Evolutionary conservation across 2,797 vertebrate genomes (phyloP).

Genomic region (Siniperca undulata): DNA sequence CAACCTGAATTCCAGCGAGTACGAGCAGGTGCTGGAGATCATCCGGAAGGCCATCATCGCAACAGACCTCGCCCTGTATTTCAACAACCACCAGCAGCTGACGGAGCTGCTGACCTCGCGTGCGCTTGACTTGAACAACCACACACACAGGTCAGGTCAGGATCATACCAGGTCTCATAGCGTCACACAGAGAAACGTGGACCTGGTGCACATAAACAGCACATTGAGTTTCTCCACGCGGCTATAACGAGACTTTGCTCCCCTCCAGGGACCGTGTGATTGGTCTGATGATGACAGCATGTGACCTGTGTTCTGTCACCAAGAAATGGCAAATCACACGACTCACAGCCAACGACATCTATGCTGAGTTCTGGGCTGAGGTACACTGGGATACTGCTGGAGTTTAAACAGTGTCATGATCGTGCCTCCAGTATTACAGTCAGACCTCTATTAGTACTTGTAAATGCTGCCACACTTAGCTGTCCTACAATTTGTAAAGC

Average conservation of each 20-base stretch:
- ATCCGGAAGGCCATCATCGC: slow-evolving; percentile 99
- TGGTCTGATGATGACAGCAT: slow-evolving; percentile 99
- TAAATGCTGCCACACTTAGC: slow-evolving; percentile 33
- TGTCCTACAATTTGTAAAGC: slow-evolving; percentile 18
- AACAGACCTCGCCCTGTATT: slow-evolving; percentile 98
- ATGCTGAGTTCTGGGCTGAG: slow-evolving; percentile 99
- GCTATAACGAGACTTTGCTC: slow-evolving; percentile 69
- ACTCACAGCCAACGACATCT: slow-evolving; percentile 96
- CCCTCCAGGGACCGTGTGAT: slow-evolving; percentile 95
- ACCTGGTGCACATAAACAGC: slow-evolving; percentile 42
- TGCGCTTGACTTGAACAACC: slow-evolving; percentile 93
- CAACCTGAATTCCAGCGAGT: slow-evolving; percentile 97
- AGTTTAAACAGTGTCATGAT: slow-evolving; percentile 52
- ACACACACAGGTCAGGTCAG: slow-evolving; percentile 91
- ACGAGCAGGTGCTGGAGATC: slow-evolving; percentile 98
- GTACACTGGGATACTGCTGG: slow-evolving; percentile 81
- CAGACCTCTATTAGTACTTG: slow-evolving; percentile 37
- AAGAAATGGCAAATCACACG: slow-evolving; percentile 97
- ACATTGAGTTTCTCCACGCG: slow-evolving; percentile 55
- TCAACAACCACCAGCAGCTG: slow-evolving; percentile 96
- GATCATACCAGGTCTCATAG: slow-evolving; percentile 18
- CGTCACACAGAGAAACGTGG: slow-evolving; percentile 18
- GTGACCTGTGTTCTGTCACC: slow-evolving; percentile 98
- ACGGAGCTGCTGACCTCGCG: slow-evolving; percentile 89
- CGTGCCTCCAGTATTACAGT: slow-evolving; percentile 45